Base-by-base conservation (phyloP, 2,888 invertebrate species). In the Bellardia bayeri region DNA sequence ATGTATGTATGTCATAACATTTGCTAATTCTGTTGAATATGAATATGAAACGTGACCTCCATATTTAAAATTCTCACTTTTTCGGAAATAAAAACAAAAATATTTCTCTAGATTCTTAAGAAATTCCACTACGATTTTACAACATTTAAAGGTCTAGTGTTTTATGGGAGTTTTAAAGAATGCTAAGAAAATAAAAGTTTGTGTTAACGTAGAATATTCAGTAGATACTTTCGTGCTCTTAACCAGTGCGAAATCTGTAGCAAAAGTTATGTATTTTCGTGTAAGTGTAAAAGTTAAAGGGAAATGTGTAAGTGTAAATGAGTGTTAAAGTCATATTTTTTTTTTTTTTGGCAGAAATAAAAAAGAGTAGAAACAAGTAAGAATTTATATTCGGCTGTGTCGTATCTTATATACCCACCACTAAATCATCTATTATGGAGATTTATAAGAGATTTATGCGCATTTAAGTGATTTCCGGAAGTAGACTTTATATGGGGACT, bases 41-140 rank as follows among this genome's bases (percentile, higher is more conserved):
- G 66, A 86, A 75, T 66, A 80, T 64, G 58, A 80, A 75, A 83
- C 80, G 86, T 86, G 86, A 86, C 40, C 69, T 68, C 40, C 54
- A 68, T 82, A 61, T 63, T 45, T 45, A 76, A 71, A 63, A 51
- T 49, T 8, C 45, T 7, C n/a, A 23, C n/a, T 16, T 51, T 51
- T 51, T 51, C 14, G 64, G 9, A 64, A 11, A 42, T n/a, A 30
- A n/a, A 66, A 40, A 58, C 49, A 58, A 49, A 37, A 23, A 61
- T 16, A 69, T 11, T 40, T 30, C 33, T 45, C 14, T 56, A 63
- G 6, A 30, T 11, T 51, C 54, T 11, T 23, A 66, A 66, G 23
- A 66, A n/a, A n/a, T 66, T 3, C 37, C 11, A 5, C n/a, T n/a
- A n/a, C n/a, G n/a, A n/a, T n/a, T n/a, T n/a, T n/a, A n/a, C n/a